A percentile compares a stretch with the other conserved stretches of the same genome.
Conservation (phyloP, 1,140 invertebrate species). For the Bombus breviceps region DNA sequence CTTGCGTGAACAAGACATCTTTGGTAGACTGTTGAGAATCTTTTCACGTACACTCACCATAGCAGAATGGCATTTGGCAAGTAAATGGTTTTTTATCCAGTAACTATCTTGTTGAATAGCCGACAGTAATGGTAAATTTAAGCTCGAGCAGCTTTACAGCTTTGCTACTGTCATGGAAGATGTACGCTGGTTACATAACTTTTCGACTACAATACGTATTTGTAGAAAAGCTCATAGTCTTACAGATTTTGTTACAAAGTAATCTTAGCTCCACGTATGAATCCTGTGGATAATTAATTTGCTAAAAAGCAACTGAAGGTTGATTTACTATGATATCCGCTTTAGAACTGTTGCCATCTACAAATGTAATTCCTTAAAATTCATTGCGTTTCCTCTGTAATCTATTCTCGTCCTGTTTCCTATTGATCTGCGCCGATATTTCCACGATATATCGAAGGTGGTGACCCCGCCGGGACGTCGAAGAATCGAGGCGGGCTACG, state of each 20-base stretch:
- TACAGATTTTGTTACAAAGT: neutral
- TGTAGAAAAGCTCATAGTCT: neutral
- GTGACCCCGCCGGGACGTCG: neutral
- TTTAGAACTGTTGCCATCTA: too few species aligned
- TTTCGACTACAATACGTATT: neutral
- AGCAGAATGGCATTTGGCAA: neutral
- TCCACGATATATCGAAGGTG: constrained; percentile 9
- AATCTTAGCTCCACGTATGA: too few species aligned
- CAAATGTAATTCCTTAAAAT: too few species aligned
- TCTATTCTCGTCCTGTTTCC: neutral
- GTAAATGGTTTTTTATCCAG: constrained; percentile 9
- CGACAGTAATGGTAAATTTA: neutral
- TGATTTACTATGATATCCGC: too few species aligned
- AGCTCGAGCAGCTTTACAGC: neutral
- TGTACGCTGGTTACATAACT: neutral
- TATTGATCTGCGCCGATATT: neutral
- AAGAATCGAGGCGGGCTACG: constrained; percentile 42
- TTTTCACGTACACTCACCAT: constrained; percentile 22
- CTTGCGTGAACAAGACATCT: neutral
- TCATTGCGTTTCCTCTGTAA: neutral
- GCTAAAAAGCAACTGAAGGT: too few species aligned
- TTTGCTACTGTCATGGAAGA: neutral
- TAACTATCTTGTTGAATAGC: too few species aligned
- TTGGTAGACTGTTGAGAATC: neutral
- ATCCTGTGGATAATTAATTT: too few species aligned